Base-by-base conservation (phyloP, 1,140 invertebrate genomes). In the Pseudomyrmex dendroicus region DNA sequence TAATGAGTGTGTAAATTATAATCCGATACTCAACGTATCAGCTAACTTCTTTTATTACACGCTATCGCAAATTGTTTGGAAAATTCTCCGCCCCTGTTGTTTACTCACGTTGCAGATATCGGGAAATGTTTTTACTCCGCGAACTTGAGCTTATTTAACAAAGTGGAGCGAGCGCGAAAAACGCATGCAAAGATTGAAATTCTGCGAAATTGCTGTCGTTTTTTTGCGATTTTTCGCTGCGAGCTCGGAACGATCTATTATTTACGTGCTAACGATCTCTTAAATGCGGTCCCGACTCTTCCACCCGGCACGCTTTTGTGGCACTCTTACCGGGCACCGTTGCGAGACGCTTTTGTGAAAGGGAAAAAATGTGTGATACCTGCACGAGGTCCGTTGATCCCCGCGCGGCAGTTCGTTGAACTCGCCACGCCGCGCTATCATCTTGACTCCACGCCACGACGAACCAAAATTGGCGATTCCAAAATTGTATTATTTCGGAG, bases 341-440 rank as follows among this genome's bases (percentile, higher is more conserved):
- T 78, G 76, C 66, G 54, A 80, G 76, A 66, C 70, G 59, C 54
- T 54, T 59, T 80, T 59, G 76, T 80, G 76, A 80, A 80, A 80
- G 76, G 76, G 76, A 80, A 80, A 80, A 80, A 72, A 44, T 72
- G 54, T 80, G 54, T 80, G 76, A 80, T 80, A 80, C 76, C 76
- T 80, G 76, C 67, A 61, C 54, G 66, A 72, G 76, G 76, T 80
- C 76, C 76, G 76, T 80, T 80, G 76, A 80, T 80, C 76, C 66
- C 76, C 76, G 15, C 35, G 73, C 52, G 3, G 52, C 20, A 44
- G 76, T 66, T 80, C 66, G 44, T 80, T 80, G 76, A 54, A 80
- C 73, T 80, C 76, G 52, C 62, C 44, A 35, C 35, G 59, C 52
- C 50, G 64, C 48, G 59, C 76, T 80, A 80, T 83, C 73, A 62